These are phyloP conservation scores for Thamnaconus septentrionalis DNA, from an alignment of 2,113 vertebrate species.

Conservation along the genomic window DNA sequence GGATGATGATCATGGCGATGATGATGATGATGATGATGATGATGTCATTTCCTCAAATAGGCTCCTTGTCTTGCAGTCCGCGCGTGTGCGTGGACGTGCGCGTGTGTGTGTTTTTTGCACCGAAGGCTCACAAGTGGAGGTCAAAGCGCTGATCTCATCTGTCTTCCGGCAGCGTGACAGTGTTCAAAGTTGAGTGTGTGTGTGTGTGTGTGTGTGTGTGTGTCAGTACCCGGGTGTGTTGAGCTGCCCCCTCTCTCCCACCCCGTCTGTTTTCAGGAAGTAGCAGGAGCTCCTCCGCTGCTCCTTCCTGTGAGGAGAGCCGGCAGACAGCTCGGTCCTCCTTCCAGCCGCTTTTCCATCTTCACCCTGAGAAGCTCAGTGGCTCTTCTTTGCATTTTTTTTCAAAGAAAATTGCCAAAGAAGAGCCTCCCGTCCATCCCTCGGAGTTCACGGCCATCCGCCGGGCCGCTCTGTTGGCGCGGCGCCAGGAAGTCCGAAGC, in stretches of 20 bases:
- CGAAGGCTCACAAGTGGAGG: conserved; percentile 64
- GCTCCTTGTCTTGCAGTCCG: conserved; percentile 43
- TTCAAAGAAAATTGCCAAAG: no score
- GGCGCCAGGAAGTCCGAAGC: conserved; percentile 23
- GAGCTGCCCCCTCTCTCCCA: no score
- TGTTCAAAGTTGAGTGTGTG: conserved; percentile 47
- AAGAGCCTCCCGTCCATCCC: neutral
- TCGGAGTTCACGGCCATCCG: conserved; percentile 28
- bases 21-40: conserved; percentile 62
- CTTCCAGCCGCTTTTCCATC: conserved; percentile 44
- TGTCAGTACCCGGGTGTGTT: conserved; percentile 18
- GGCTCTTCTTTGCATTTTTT: no score
- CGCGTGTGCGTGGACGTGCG: conserved; percentile 18
- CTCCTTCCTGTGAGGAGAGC: conserved; percentile 33
- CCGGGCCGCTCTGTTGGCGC: conserved; percentile 12
- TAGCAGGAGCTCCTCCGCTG: conserved; percentile 38
- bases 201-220: conserved; percentile 4
- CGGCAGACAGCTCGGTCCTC: conserved; percentile 30
- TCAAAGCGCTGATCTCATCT: conserved; percentile 68
- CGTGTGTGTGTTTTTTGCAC: conserved; percentile 26
- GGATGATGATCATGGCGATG: no score
- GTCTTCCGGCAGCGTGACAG: conserved; percentile 62
- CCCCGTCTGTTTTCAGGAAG: conserved; percentile 41
- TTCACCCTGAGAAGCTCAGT: conserved; percentile 2
- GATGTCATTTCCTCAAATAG: conserved; percentile 71